Evolutionary conservation across 2,113 vertebrate genomes (phyloP).

Genomic region (Scartelaos histophorus): DNA sequence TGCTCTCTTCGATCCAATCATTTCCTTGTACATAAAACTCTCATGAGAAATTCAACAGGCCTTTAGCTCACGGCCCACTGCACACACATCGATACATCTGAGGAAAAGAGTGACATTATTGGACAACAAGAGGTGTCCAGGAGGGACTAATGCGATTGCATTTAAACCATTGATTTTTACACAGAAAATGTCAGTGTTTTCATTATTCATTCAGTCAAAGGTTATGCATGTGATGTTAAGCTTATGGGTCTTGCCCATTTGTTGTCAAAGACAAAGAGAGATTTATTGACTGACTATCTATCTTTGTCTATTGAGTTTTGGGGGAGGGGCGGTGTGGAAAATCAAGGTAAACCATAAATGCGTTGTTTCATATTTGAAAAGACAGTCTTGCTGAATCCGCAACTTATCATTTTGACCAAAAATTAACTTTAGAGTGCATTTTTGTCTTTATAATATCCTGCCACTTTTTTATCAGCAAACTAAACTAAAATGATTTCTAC

Average conservation of each 20-base stretch:
- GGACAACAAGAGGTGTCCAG: slow-evolving; percentile 60
- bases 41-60: slow-evolving; percentile 62
- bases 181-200: slow-evolving; percentile 75
- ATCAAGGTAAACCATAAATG: background rate
- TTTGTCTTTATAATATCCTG: background rate
- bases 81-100: slow-evolving; percentile 51
- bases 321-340: slow-evolving; percentile 12
- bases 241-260: slow-evolving; percentile 34
- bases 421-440: background rate
- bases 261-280: slow-evolving; percentile 41
- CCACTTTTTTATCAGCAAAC: background rate
- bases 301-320: slow-evolving; percentile 37
- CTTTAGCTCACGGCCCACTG: slow-evolving; percentile 31
- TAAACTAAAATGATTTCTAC: background rate
- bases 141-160: slow-evolving; percentile 56
- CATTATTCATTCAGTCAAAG: slow-evolving; percentile 65
- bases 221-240: slow-evolving; percentile 48
- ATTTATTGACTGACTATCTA: slow-evolving; percentile 61
- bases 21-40: slow-evolving; percentile 17
- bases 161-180: slow-evolving; percentile 68
- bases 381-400: background rate
- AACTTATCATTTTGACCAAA: background rate
- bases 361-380: background rate
- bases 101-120: slow-evolving; percentile 66
- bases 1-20: slow-evolving; percentile 3